Evolutionary conservation across 2,797 vertebrate genomes (phyloP), one percentile per base, ranked within the genome.

Genomic region (Potorous gilbertii): DNA sequence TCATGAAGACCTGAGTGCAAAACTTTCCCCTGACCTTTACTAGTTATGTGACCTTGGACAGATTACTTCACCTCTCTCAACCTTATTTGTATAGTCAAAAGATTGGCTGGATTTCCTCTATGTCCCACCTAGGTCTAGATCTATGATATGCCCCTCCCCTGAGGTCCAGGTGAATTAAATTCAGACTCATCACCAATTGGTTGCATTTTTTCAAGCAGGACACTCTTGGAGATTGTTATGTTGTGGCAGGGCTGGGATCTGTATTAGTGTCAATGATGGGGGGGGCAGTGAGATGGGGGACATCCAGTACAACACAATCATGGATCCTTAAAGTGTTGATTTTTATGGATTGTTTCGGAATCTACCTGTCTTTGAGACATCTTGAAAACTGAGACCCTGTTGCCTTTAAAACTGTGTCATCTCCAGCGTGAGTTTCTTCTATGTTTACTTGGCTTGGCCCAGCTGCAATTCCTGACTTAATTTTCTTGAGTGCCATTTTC

Each of bases 161-260:
- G n/a, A 81, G 74, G 40, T 46, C 21, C 0, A 3, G 24, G 0
- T 46, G 74, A 87, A 24, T 27, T 94, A 94, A 94, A 95, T 95
- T 95, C 94, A 94, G 93, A 95, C 93, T 52, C 90, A 34, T 81
- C 12, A 28, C 40, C 93, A 95, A 98, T 97, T 97, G 97, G 98
- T 89, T 97, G 97, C 66, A 3, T 56, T 95, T 95, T 97, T 98
- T 98, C 93, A 97, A 97, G 97, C 97, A 91, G 97, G 98, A 95
- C 89, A 3, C 96, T 97, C 96, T 97, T 95, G 93, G 90, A 95
- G 95, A 95, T 97, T 97, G 95, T 98, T 97, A 97, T 96, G 2
- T 74, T 74, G n/a, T 24, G 34, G 62, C 18, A 81, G 66, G 66
- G 40, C 18, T 81, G n/a, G 40, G 21, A 81, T 40, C n/a, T 46